Percentiles rank a stretch among this genome's conserved stretches.
Evolutionary conservation across 2,888 invertebrate genomes (phyloP).

Genomic region (Sarcophaga subvicina): DNA sequence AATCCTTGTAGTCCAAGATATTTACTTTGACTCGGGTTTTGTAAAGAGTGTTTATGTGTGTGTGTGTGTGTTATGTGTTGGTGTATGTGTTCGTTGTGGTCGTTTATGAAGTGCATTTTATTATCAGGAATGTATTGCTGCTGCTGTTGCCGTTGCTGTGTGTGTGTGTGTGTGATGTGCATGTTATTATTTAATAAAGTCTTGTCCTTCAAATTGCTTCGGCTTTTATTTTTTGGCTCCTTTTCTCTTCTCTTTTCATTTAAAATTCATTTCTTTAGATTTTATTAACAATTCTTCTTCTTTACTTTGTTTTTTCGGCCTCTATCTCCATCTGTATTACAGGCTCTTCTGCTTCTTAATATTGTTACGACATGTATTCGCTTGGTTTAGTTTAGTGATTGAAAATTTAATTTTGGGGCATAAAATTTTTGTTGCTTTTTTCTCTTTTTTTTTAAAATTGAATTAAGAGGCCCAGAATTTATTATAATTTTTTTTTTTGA

Average conservation of each 20-base stretch:
- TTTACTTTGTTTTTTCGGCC: neutral
- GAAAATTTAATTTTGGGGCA: neutral
- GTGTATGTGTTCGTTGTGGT: neutral
- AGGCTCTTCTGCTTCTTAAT: neutral
- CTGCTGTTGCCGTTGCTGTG: neutral
- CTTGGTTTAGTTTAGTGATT: constrained; percentile 19
- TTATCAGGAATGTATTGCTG: neutral
- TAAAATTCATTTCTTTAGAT: neutral
- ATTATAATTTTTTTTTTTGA: no score
- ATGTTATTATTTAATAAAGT: constrained; percentile 39
- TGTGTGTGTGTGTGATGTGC: neutral
- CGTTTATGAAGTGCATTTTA: constrained; percentile 1
- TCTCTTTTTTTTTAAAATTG: no score
- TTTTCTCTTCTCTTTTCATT: neutral
- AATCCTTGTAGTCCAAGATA: constrained; percentile 25
- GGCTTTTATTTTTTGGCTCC: neutral
- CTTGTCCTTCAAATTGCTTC: constrained; percentile 15
- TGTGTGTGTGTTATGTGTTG: constrained; percentile 8
- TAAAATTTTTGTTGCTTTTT: neutral
- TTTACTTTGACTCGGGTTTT: neutral
- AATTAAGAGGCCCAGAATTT: no score
- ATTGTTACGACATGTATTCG: constrained; percentile 12
- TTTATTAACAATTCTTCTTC: neutral
- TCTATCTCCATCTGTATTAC: no score
- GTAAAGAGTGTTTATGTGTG: neutral